Evolutionary conservation across 2,113 vertebrate genomes (phyloP).

Genomic region (Pollimyrus isidori): DNA sequence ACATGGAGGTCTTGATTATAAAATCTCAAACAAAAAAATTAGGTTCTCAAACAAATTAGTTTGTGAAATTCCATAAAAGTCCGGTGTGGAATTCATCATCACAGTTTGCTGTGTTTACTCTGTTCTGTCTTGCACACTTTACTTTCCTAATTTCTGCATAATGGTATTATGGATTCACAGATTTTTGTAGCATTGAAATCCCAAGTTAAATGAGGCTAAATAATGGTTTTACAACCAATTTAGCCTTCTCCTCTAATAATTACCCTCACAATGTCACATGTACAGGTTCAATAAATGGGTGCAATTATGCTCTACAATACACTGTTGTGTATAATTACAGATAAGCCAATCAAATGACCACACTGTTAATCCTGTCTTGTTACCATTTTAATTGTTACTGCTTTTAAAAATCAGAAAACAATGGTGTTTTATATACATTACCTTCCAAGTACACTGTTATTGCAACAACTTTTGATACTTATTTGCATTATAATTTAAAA

Average conservation of each 20-base stretch:
- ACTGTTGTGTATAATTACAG: conserved; percentile 20
- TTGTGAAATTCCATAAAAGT: neutral
- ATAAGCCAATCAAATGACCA: conserved; percentile 14
- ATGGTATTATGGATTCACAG: neutral
- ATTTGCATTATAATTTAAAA: neutral
- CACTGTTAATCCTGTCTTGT: neutral
- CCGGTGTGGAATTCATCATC: neutral
- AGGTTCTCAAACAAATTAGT: too few species aligned
- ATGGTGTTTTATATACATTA: neutral
- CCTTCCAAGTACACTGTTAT: neutral
- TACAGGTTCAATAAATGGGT: conserved; percentile 15
- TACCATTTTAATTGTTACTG: neutral
- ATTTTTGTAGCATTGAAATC: neutral
- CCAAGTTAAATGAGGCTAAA: conserved; percentile 18
- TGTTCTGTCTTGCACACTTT: neutral
- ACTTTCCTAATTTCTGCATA: neutral
- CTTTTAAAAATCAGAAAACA: neutral
- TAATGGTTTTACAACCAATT: conserved; percentile 19
- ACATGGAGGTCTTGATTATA: neutral
- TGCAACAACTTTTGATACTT: neutral
- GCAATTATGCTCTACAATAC: conserved; percentile 10
- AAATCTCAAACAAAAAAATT: too few species aligned
- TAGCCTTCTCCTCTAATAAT: conserved; percentile 19
- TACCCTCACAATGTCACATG: conserved; percentile 15
- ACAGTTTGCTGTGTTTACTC: neutral